Percentiles rank a stretch among this genome's conserved stretches.
phyloP scores from a whole-genome alignment of 2,797 vertebrate genomes.

The Agapornis canus region DNA sequence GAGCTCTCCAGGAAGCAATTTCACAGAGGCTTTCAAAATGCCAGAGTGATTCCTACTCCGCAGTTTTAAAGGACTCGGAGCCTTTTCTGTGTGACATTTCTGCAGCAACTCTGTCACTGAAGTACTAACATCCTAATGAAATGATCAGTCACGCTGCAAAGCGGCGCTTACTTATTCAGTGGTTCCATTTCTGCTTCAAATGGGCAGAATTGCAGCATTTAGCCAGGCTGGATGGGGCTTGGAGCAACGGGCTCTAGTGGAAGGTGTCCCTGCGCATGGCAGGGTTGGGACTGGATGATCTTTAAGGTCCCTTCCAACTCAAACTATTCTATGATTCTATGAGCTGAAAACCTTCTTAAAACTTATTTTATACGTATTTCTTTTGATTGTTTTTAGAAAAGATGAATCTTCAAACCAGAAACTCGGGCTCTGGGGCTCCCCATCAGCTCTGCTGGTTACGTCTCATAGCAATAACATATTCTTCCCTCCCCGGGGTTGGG shows the following conservation, averaged over 20 bases:
- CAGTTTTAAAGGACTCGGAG: background rate
- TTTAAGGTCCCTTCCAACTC: background rate
- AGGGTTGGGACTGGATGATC: background rate
- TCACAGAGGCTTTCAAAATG: background rate
- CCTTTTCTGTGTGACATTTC: rapidly evolving
- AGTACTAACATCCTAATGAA: background rate
- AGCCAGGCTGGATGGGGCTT: background rate
- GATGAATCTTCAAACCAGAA: background rate
- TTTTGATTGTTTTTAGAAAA: background rate
- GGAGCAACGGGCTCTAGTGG: background rate
- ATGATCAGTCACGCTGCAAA: background rate
- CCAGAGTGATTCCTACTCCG: background rate
- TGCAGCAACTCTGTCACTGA: background rate
- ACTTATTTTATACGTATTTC: background rate
- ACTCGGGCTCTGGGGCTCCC: background rate
- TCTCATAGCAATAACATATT: background rate
- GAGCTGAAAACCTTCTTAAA: background rate
- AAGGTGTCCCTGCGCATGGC: background rate
- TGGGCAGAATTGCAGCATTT: background rate
- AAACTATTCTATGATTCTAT: background rate
- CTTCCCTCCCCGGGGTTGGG: background rate
- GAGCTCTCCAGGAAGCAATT: background rate
- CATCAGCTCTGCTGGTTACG: background rate
- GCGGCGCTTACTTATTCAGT: background rate
- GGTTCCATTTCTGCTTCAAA: background rate